A percentile compares a stretch with the other conserved stretches of the same genome.
phyloP scores from a whole-genome alignment of 2,888 invertebrate species.

The Clistopyga incitator region DNA sequence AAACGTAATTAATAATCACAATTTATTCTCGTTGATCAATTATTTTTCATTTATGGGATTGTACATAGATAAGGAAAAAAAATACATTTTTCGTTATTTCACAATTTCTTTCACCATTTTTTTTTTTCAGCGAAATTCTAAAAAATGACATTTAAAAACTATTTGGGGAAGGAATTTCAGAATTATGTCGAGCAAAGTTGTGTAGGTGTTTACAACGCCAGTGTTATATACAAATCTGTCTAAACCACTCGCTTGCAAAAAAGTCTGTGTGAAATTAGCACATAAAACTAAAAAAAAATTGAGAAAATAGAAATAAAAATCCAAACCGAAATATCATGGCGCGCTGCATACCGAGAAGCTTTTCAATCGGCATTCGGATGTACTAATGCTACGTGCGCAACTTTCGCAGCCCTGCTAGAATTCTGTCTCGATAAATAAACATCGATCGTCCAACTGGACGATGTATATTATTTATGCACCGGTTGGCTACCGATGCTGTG shows the following conservation, averaged over 20 bases:
- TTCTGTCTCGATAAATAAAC: constrained; percentile 67
- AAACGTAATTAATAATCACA: no score
- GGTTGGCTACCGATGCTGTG: constrained; percentile 54
- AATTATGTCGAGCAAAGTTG: no score
- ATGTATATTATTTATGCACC: constrained; percentile 68
- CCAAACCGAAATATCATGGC: not conserved
- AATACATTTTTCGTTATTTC: not conserved
- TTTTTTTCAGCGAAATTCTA: no score
- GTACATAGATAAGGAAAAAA: no score
- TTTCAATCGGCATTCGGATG: constrained; percentile 41
- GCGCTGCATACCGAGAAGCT: not conserved
- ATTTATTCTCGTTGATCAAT: no score
- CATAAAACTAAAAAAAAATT: not conserved
- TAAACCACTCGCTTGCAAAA: not conserved
- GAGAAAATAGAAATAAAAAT: no score
- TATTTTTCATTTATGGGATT: no score
- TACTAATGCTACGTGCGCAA: constrained; percentile 59
- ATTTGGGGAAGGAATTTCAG: no score
- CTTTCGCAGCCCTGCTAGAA: constrained; percentile 48
- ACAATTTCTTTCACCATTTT: not conserved
- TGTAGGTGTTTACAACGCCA: no score
- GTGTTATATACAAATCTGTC: no score
- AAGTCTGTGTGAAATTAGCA: no score
- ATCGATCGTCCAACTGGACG: constrained; percentile 39
- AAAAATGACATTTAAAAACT: no score